phyloP scores from a whole-genome alignment of 2,888 invertebrate genomes.

The Hirtodrosophila trivittata region DNA sequence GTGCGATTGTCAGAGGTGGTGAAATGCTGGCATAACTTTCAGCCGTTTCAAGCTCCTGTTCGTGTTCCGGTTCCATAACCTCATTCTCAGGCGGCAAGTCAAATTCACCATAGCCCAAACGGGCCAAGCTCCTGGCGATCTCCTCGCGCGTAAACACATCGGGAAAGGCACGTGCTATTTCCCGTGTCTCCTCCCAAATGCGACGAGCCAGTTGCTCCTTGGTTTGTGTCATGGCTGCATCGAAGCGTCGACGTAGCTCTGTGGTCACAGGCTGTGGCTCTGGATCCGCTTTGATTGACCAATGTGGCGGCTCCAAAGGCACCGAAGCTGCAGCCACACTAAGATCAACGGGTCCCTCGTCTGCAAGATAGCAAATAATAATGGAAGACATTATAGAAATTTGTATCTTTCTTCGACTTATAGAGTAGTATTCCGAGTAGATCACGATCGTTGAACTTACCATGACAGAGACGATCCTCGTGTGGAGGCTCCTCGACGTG shows the following conservation, averaged over 20 bases:
- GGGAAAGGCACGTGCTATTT: conserved; percentile 82
- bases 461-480: conserved; percentile 67
- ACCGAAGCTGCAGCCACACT: conserved; percentile 74
- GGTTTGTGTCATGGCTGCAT: conserved; percentile 62
- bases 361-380: conserved; percentile 36
- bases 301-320: conserved; percentile 41
- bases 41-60: conserved; percentile 19
- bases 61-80: conserved; percentile 47
- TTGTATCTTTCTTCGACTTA: too few species aligned
- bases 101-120: conserved; percentile 80
- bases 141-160: conserved; percentile 82
- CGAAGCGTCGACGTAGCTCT: conserved; percentile 62
- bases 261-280: conserved; percentile 50
- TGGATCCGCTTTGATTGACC: conserved; percentile 40
- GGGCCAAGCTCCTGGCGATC: conserved; percentile 79
- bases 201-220: conserved; percentile 80
- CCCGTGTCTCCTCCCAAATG: conserved; percentile 82
- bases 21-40: conserved; percentile 43
- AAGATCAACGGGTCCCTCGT: conserved; percentile 82
- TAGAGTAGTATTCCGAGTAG: background rate
- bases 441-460: conserved; percentile 48
- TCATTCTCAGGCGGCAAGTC: conserved; percentile 66
- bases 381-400: background rate
- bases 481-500: conserved; percentile 51
- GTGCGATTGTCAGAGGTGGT: conserved; percentile 12